Percentiles rank a stretch among this genome's conserved stretches.
These are phyloP conservation scores for Dendroctonus valens DNA, from an alignment of 1,140 invertebrate genomes.

Conservation along the genomic window DNA sequence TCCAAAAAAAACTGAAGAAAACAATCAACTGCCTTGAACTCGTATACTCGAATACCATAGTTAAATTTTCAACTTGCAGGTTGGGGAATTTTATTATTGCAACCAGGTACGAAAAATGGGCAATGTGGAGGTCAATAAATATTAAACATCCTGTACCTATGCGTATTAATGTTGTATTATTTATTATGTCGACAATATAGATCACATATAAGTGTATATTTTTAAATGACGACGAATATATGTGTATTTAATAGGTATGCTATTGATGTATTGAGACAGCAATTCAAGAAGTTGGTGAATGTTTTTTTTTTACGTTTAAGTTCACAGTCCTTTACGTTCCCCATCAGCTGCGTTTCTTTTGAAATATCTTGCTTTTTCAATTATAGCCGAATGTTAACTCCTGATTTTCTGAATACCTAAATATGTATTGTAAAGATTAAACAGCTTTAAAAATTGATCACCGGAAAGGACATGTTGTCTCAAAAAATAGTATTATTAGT, in stretches of 20 bases:
- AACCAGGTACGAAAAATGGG: too few relatives aligned
- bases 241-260: conserved; percentile 4
- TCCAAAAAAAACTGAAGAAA: too few relatives aligned
- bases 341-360: neutral
- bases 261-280: neutral
- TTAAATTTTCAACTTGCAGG: too few relatives aligned
- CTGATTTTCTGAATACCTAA: too few relatives aligned
- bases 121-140: conserved; percentile 13
- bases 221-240: conserved; percentile 14
- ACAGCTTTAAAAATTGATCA: too few relatives aligned
- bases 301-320: neutral
- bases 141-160: conserved; percentile 29
- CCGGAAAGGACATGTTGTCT: neutral
- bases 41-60: too few relatives aligned
- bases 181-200: conserved; percentile 35
- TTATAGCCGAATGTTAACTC: too few relatives aligned
- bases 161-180: conserved; percentile 28
- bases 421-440: too few relatives aligned
- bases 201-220: conserved; percentile 33
- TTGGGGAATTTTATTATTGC: too few relatives aligned
- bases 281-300: neutral
- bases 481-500: neutral
- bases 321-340: too few relatives aligned
- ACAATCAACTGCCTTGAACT: too few relatives aligned
- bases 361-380: neutral